Conservation (phyloP, 2,888 invertebrate species). For the Cetonia aurata region DNA sequence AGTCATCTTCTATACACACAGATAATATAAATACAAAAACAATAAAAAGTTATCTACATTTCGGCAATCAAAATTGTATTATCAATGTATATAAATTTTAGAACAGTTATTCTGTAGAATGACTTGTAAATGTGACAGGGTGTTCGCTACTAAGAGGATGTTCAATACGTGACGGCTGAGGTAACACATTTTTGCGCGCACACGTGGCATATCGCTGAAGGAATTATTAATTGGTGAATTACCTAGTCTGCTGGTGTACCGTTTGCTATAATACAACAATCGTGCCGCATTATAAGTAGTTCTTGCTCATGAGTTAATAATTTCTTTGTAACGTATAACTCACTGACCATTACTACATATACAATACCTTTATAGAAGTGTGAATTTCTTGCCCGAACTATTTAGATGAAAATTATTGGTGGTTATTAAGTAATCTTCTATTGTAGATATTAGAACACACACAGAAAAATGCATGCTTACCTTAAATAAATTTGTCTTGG, state of each 20-base stretch:
- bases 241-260: conserved; percentile 1
- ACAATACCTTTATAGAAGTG: too few relatives aligned
- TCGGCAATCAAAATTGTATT: too few relatives aligned
- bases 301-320: conserved; percentile 11
- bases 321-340: neutral
- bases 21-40: too few relatives aligned
- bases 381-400: too few relatives aligned
- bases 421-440: too few relatives aligned
- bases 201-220: neutral
- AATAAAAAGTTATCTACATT: too few relatives aligned
- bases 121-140: neutral
- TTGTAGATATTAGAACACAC: too few relatives aligned
- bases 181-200: conserved; percentile 16
- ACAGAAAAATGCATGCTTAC: too few relatives aligned
- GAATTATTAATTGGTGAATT: conserved; percentile 17
- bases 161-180: neutral
- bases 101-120: neutral
- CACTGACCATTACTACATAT: too few relatives aligned
- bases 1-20: too few relatives aligned
- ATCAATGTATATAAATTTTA: neutral
- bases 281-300: neutral
- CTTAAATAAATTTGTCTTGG: too few relatives aligned
- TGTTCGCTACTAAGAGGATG: neutral
- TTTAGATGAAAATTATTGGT: too few relatives aligned
- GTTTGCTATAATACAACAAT: conserved; percentile 7